phyloP scores from a whole-genome alignment of 2,797 vertebrate species.

The Graptemys geographica region DNA sequence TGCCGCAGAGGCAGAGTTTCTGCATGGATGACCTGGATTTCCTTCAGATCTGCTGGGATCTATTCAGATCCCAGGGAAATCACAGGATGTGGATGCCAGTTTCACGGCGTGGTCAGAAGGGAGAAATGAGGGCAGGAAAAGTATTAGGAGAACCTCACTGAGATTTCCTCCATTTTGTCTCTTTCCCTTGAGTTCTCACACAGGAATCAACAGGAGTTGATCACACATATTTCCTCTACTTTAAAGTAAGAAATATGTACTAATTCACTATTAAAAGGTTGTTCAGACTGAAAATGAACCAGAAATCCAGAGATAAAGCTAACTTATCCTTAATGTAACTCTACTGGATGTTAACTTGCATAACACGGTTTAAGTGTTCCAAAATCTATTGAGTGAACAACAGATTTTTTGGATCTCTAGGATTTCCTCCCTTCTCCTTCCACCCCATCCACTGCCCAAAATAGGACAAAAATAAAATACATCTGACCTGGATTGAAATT shows the following conservation, averaged over 20 bases:
- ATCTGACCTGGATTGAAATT: background rate
- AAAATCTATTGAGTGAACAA: background rate
- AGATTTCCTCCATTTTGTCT: background rate
- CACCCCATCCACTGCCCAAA: background rate
- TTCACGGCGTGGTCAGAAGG: background rate
- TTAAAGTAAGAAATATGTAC: background rate
- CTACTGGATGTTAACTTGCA: background rate
- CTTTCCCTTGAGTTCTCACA: background rate
- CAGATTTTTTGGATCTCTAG: background rate
- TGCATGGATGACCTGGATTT: background rate
- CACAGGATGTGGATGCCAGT: background rate
- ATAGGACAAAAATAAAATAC: background rate
- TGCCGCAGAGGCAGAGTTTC: background rate
- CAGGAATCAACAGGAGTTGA: background rate
- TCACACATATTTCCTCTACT: background rate
- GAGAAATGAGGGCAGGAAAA: background rate
- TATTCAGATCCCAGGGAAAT: background rate
- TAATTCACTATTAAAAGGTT: background rate
- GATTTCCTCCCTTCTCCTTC: background rate
- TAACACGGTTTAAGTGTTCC: background rate
- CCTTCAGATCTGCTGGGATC: background rate
- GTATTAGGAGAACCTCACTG: background rate
- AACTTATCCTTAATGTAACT: background rate
- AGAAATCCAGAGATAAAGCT: background rate
- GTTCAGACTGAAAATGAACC: background rate